Evolutionary conservation across 2,888 invertebrate genomes (phyloP), one percentile per base, ranked within the genome.

Genomic region (Drosophila suboccidentalis): DNA sequence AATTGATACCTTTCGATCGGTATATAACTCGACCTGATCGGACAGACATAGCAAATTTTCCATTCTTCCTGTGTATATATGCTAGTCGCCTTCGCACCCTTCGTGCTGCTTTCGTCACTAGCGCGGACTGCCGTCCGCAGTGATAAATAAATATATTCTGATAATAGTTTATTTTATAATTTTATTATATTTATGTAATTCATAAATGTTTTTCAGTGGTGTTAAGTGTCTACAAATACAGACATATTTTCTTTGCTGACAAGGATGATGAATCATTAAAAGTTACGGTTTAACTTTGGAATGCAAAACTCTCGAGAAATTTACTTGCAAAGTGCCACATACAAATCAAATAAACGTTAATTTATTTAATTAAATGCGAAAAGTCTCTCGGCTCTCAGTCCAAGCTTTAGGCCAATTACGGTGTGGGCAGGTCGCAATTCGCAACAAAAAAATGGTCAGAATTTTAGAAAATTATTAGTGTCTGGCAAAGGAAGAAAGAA

Each of bases 381-480:
- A 46, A 50, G 13, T 29, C 22, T 15, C 34, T 43, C 32, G 10
- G n/a, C n/a, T 43, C 65, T 46, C 59, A 62, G 50, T 41, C 44
- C 32, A 39, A 60, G 26, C 29, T 66, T 67, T 54, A 61, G 36
- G 63, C 66, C 78, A 75, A 78, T 75, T 75, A 75, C 69, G 57
- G 19, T 57, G 65, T 57, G 34, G 63, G 65, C 63, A 50, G 55
- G 44, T 47, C 62, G 19, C 38, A 34, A 64, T 68, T 46, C 36
- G 34, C 47, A 51, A 38, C 36, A 58, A 17, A 58, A 54, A 60
- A 71, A 61, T 26, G 22, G 34, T 44, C 41, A 38, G 62, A 87
- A 65, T 77, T 83, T 84, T 75, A 71, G 78, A 63, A 84, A 84
- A 84, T 82, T 74, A 84, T 87, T 64, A 62, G 82, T 84, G 80